phyloP scores from a whole-genome alignment of 2,113 vertebrate genomes.

The Sterrhoptilus dennistouni region DNA sequence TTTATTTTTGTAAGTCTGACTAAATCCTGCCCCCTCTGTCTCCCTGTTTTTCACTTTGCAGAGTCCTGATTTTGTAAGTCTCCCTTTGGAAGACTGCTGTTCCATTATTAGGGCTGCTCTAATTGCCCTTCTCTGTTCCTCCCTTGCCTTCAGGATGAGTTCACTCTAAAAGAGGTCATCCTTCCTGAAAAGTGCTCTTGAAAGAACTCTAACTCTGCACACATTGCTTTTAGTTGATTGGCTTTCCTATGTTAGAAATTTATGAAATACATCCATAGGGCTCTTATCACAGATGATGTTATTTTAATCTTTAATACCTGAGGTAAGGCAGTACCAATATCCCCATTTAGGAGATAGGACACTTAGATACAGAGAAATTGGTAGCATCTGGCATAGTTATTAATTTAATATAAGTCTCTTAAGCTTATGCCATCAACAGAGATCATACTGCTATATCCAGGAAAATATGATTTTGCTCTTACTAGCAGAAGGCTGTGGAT shows the following conservation, averaged over 20 bases:
- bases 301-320: background rate
- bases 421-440: background rate
- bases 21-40: background rate
- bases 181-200: background rate
- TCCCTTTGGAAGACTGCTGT: background rate
- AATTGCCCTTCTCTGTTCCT: background rate
- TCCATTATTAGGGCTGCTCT: background rate
- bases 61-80: background rate
- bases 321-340: background rate
- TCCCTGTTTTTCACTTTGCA: background rate
- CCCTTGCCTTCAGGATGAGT: background rate
- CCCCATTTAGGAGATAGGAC: background rate
- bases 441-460: background rate
- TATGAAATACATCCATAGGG: background rate
- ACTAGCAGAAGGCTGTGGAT: background rate
- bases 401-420: conserved; percentile 20
- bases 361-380: background rate
- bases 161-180: background rate
- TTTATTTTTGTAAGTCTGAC: background rate
- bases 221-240: conserved; percentile 2
- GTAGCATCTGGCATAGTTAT: background rate
- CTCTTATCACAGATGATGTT: background rate
- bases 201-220: background rate
- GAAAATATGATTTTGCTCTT: conserved; percentile 5
- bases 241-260: background rate